Conservation (phyloP, 2,797 vertebrate species). For the Mus minutoides region DNA sequence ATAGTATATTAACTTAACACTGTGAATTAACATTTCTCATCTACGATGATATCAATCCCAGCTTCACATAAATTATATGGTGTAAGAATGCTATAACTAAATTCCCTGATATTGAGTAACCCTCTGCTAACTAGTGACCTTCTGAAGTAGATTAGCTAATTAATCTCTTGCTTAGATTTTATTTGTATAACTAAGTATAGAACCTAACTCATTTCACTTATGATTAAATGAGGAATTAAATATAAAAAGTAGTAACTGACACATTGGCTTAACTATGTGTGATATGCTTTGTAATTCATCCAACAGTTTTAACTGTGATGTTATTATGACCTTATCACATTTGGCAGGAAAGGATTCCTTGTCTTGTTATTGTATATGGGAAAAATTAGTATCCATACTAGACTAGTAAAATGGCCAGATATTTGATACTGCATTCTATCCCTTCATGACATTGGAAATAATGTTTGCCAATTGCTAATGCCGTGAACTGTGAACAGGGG, state of each 20-base stretch:
- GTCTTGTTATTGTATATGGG: not conserved
- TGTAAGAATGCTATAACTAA: not conserved
- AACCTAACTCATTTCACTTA: not conserved
- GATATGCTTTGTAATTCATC: not conserved
- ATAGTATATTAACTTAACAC: not conserved
- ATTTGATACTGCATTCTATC: not conserved
- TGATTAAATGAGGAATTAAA: constrained; percentile 23
- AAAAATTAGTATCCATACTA: not conserved
- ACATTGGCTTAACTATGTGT: not conserved
- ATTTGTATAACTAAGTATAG: not conserved
- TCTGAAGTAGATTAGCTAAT: not conserved
- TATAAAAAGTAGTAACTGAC: not conserved
- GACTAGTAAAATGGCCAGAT: not conserved
- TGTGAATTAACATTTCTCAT: not conserved
- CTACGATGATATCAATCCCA: not conserved
- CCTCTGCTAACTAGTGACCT: not conserved
- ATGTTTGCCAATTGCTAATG: not conserved
- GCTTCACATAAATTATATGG: not conserved
- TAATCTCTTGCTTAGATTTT: not conserved
- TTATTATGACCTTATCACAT: not conserved
- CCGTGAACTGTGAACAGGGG: not conserved
- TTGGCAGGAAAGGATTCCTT: not conserved
- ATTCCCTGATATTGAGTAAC: not conserved
- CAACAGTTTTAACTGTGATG: not conserved
- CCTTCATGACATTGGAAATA: not conserved